phyloP scores from a whole-genome alignment of 1,140 invertebrate species.

The Bombus turneri region DNA sequence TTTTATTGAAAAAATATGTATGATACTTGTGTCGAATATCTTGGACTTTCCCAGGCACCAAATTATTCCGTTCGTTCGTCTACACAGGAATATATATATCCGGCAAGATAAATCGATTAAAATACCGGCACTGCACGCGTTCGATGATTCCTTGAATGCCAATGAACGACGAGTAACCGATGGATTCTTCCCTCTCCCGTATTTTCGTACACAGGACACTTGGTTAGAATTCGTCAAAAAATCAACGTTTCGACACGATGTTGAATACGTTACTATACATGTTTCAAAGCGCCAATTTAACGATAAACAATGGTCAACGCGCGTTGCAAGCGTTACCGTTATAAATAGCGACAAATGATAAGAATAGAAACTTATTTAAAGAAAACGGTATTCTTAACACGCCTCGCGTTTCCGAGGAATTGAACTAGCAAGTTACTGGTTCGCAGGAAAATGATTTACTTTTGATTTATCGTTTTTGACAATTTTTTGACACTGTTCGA shows the following conservation, averaged over 20 bases:
- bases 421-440: not conserved
- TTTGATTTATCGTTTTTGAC: too few relatives aligned
- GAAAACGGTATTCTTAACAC: not conserved
- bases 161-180: conserved; percentile 16
- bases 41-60: conserved; percentile 7
- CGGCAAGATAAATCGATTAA: conserved; percentile 36
- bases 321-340: not conserved
- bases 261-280: too few relatives aligned
- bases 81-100: not conserved
- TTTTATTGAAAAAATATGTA: not conserved
- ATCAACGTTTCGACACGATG: not conserved
- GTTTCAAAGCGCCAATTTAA: not conserved
- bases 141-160: conserved; percentile 34
- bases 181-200: not conserved
- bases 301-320: not conserved
- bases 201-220: conserved; percentile 25
- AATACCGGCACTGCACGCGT: conserved; percentile 27
- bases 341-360: not conserved
- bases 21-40: too few relatives aligned
- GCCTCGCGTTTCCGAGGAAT: not conserved
- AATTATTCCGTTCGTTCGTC: not conserved
- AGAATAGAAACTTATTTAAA: conserved; percentile 19
- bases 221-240: not conserved
- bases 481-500: not conserved
- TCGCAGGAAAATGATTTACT: not conserved